Evolutionary conservation across 2,113 vertebrate species (phyloP).

Genomic region (Osmerus eperlanus): DNA sequence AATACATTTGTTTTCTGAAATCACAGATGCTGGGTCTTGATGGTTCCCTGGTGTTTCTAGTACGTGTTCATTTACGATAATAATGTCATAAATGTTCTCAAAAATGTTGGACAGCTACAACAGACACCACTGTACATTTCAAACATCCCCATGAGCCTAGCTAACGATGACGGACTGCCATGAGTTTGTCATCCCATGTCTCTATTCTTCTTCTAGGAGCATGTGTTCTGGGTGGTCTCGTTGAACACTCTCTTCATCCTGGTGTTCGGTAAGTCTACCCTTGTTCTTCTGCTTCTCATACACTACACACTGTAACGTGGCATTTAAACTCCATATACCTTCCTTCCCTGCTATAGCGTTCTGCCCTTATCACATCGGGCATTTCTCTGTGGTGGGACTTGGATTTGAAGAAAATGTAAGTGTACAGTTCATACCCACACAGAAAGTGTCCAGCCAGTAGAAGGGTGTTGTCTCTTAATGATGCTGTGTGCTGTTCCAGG

Average conservation of each 20-base stretch:
- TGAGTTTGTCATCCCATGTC: neutral
- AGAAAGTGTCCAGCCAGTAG: too few species aligned
- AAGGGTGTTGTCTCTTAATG: neutral
- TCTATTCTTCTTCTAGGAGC: slow-evolving; percentile 76
- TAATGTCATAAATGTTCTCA: neutral
- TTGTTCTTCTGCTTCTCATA: too few species aligned
- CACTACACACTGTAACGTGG: too few species aligned
- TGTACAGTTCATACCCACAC: too few species aligned
- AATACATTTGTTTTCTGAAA: slow-evolving; percentile 3
- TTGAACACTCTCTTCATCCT: slow-evolving; percentile 97
- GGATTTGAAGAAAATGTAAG: slow-evolving; percentile 98
- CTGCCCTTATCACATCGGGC: slow-evolving; percentile 97
- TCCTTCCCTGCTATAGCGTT: slow-evolving; percentile 75
- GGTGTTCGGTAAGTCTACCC: slow-evolving; percentile 87
- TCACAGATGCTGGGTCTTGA: slow-evolving; percentile 96
- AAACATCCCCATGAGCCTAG: too few species aligned
- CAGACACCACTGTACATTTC: too few species aligned
- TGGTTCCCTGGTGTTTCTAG: slow-evolving; percentile 96
- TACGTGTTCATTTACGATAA: slow-evolving; percentile 51
- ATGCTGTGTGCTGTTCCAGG: slow-evolving; percentile 65
- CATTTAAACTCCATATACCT: too few species aligned
- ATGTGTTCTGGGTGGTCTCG: slow-evolving; percentile 99
- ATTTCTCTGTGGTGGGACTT: slow-evolving; percentile 96
- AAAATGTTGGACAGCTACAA: too few species aligned
- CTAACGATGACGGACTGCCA: too few species aligned